These are phyloP conservation scores for Seira sanloemensis DNA, from an alignment of 2,888 invertebrate species.

Conservation along the genomic window DNA sequence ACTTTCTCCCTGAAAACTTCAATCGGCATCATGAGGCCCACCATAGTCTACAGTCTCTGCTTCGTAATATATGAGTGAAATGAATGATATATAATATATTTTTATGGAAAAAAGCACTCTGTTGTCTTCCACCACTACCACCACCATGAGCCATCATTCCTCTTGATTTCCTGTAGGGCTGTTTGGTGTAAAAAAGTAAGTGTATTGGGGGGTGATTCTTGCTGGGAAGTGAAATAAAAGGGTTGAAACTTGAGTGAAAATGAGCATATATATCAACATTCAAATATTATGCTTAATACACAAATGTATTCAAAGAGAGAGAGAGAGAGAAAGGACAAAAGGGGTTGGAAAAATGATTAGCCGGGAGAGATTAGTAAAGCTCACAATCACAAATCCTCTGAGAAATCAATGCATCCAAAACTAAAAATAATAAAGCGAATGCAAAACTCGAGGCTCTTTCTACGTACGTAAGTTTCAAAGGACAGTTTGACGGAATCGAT, in stretches of 20 bases:
- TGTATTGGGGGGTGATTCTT: background rate
- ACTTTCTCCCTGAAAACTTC: background rate
- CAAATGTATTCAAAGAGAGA: too few species aligned
- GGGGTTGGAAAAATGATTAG: constrained; percentile 59
- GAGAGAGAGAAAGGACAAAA: background rate
- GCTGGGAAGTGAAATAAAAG: constrained; percentile 20
- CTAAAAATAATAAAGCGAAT: constrained; percentile 52
- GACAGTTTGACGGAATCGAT: constrained; percentile 44
- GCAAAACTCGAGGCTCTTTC: constrained; percentile 2
- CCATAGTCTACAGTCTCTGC: background rate
- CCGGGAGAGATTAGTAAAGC: constrained; percentile 64
- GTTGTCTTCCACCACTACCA: background rate
- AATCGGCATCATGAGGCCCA: background rate
- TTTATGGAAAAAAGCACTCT: background rate
- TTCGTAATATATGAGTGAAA: background rate
- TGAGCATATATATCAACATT: too few species aligned
- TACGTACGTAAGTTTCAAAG: too few species aligned
- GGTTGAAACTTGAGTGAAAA: constrained; percentile 31
- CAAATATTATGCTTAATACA: too few species aligned
- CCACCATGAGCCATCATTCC: background rate
- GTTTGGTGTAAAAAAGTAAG: background rate
- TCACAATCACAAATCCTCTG: constrained; percentile 64
- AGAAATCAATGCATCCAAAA: constrained; percentile 65
- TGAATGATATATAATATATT: too few species aligned
- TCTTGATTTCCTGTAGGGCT: constrained; percentile 58